These are phyloP conservation scores for Craniophora ligustri DNA, from an alignment of 2,888 invertebrate species.

Conservation along the genomic window DNA sequence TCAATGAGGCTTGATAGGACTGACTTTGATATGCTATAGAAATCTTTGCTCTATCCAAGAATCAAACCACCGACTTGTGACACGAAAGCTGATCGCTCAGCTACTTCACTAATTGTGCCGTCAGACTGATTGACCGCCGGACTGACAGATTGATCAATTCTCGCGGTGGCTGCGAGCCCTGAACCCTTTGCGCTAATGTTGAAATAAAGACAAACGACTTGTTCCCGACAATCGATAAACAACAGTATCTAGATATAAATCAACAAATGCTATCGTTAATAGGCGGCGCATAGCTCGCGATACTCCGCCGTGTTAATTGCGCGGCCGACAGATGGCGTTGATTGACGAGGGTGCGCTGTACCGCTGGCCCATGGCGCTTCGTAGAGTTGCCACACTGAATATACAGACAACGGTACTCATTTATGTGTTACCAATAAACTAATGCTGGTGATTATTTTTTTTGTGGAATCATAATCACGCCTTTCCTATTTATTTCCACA, in stretches of 20 bases:
- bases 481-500: too few relatives aligned
- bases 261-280: conserved; percentile 45
- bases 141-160: not conserved
- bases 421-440: not conserved
- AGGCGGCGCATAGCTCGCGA: conserved; percentile 25
- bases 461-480: not conserved
- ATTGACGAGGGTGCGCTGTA: conserved; percentile 52
- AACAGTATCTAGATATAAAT: conserved; percentile 36
- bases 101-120: too few relatives aligned
- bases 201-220: conserved; percentile 13
- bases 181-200: not conserved
- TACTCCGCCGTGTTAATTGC: conserved; percentile 47
- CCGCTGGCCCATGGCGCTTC: not conserved
- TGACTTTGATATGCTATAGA: too few relatives aligned
- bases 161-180: not conserved
- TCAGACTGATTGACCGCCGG: too few relatives aligned
- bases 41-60: too few relatives aligned
- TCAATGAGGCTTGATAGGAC: too few relatives aligned
- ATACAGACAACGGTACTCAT: not conserved
- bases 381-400: not conserved
- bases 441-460: not conserved
- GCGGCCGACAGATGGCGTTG: conserved; percentile 51
- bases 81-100: too few relatives aligned
- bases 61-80: too few relatives aligned
- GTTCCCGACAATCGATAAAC: conserved; percentile 27